Percentiles rank a stretch among this genome's conserved stretches.
These are phyloP conservation scores for Muscicapa comitata DNA, from an alignment of 2,797 vertebrate genomes.

Conservation along the genomic window DNA sequence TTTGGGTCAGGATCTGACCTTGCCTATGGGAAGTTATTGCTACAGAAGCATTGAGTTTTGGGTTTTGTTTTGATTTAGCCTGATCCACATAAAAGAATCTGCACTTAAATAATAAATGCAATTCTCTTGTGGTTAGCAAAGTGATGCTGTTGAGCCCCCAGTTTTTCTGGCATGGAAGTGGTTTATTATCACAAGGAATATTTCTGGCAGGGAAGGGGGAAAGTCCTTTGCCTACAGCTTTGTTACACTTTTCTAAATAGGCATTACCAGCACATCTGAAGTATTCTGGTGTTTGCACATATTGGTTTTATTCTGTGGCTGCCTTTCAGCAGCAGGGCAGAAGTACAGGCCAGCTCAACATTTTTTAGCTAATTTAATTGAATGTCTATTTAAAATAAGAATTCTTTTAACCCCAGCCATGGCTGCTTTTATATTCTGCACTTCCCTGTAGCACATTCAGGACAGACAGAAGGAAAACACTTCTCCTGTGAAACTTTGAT, in stretches of 20 bases:
- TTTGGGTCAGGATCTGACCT: neutral
- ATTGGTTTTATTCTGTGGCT: constrained; percentile 15
- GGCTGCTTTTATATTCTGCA: neutral
- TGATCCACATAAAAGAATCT: neutral
- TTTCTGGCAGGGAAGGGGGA: neutral
- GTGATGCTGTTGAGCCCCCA: neutral
- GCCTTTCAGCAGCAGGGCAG: constrained; percentile 37
- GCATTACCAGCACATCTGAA: constrained; percentile 14
- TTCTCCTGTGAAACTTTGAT: neutral
- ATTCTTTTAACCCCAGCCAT: constrained; percentile 8
- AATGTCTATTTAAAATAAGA: constrained; percentile 38
- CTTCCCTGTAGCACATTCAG: neutral
- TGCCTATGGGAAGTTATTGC: neutral
- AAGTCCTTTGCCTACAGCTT: constrained; percentile 20
- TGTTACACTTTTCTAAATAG: neutral
- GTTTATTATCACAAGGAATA: neutral
- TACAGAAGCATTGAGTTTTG: neutral
- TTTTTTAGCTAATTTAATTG: constrained; percentile 54
- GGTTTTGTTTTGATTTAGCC: neutral
- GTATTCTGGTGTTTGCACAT: neutral
- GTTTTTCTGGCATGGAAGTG: neutral
- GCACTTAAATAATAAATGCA: neutral
- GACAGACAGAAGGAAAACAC: neutral
- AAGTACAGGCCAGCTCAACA: neutral
- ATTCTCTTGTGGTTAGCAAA: neutral